A percentile compares a stretch with the other conserved stretches of the same genome.
phyloP scores from a whole-genome alignment of 1,140 invertebrate genomes.

The Calycopis cecrops region DNA sequence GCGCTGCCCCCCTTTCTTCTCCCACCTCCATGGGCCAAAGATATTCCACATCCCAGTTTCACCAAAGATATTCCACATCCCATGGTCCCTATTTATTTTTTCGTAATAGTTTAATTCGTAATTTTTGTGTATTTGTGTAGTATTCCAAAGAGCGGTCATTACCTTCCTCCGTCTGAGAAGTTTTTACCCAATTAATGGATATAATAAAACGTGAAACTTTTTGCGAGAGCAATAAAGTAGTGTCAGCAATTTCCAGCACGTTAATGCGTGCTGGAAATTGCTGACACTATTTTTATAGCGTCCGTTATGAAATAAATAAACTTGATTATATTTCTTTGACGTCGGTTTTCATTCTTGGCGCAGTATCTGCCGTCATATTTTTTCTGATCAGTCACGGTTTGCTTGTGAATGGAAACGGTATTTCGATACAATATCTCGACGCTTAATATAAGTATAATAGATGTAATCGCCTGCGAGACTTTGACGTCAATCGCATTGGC shows the following conservation, averaged over 20 bases:
- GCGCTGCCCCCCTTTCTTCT: too few relatives aligned
- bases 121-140: too few relatives aligned
- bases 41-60: too few relatives aligned
- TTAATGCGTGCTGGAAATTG: too few relatives aligned
- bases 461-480: neutral
- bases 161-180: too few relatives aligned
- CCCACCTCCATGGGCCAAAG: too few relatives aligned
- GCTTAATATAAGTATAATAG: neutral
- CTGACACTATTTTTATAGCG: too few relatives aligned
- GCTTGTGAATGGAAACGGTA: constrained; percentile 15
- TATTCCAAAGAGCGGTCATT: too few relatives aligned
- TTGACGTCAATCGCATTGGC: too few relatives aligned
- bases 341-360: constrained; percentile 4
- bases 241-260: constrained; percentile 10
- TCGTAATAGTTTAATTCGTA: too few relatives aligned
- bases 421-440: constrained; percentile 12
- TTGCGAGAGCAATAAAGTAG: neutral
- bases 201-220: neutral
- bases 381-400: constrained; percentile 14
- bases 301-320: constrained; percentile 8
- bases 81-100: too few relatives aligned
- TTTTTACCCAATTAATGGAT: neutral
- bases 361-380: constrained; percentile 9
- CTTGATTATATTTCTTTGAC: constrained; percentile 10
- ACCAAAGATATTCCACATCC: too few relatives aligned